Evolutionary conservation across 2,113 vertebrate species (phyloP).

Genomic region (Alaudala cheleensis): DNA sequence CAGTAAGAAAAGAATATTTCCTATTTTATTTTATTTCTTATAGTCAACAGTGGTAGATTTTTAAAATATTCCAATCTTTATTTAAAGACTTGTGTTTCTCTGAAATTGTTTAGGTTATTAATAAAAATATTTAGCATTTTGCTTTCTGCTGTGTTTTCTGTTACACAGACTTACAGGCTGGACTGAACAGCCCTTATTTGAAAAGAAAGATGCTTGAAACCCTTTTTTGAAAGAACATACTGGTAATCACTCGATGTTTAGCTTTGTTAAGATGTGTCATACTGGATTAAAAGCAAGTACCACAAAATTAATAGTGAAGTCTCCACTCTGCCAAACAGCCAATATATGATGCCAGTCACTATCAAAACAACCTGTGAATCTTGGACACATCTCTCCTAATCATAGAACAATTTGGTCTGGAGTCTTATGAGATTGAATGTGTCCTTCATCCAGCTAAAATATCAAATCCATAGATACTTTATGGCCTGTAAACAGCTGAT

Average conservation of each 20-base stretch:
- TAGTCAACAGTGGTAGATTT: not conserved
- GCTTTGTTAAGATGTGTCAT: slow-evolving; percentile 52
- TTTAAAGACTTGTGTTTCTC: not conserved
- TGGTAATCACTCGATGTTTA: slow-evolving; percentile 2
- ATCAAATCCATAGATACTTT: slow-evolving; percentile 2
- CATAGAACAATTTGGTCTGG: slow-evolving; percentile 5
- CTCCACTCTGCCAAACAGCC: slow-evolving; percentile 21
- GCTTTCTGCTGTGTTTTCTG: not conserved
- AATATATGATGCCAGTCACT: slow-evolving; percentile 30
- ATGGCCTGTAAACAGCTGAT: not conserved
- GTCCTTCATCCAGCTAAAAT: not conserved
- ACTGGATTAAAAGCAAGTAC: slow-evolving; percentile 52
- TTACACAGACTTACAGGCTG: not conserved
- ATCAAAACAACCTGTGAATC: slow-evolving; percentile 25
- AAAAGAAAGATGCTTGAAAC: not conserved
- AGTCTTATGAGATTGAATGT: slow-evolving; percentile 1
- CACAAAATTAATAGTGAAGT: slow-evolving; percentile 60
- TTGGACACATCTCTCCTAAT: slow-evolving; percentile 36
- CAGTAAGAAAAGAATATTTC: not conserved
- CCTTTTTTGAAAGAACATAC: not conserved
- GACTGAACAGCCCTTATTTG: not conserved
- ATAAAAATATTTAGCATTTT: not conserved
- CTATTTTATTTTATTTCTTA: not conserved
- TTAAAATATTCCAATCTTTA: not conserved
- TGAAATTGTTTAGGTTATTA: not conserved